phyloP scores from a whole-genome alignment of 2,113 vertebrate genomes.

The Gobiocypris rarus region DNA sequence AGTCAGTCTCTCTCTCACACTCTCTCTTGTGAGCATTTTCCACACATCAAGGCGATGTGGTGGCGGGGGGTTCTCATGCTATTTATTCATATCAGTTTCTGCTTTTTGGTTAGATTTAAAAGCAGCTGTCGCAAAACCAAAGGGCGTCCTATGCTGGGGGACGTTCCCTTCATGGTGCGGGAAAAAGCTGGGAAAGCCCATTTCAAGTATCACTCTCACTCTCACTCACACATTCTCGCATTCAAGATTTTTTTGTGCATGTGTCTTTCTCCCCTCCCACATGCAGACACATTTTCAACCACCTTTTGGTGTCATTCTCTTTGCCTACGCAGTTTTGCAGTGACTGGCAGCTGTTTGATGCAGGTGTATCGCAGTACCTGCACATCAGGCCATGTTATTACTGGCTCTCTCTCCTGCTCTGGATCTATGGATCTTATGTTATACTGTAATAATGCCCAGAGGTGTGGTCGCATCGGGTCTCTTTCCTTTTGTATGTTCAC shows the following conservation, averaged over 20 bases:
- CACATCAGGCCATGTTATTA: conserved; percentile 24
- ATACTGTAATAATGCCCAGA: background rate
- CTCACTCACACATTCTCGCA: background rate
- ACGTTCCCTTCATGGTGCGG: background rate
- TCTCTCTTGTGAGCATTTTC: background rate
- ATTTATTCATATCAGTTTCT: background rate
- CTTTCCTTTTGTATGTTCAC: background rate
- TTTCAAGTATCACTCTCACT: background rate
- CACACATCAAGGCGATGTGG: background rate
- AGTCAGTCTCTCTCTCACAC: no score
- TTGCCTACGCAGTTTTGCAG: background rate
- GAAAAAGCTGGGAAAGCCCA: conserved; percentile 8
- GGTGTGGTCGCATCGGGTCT: background rate
- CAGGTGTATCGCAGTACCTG: conserved; percentile 49
- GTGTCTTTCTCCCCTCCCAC: conserved; percentile 4
- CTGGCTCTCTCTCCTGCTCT: conserved; percentile 25
- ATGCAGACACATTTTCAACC: background rate
- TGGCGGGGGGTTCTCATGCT: background rate
- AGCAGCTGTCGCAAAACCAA: background rate
- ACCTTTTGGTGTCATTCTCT: background rate
- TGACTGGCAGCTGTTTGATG: conserved; percentile 46
- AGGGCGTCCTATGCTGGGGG: background rate
- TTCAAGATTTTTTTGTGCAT: background rate
- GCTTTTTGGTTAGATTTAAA: conserved; percentile 5
- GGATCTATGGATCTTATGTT: background rate